Base-by-base conservation (phyloP, 2,888 invertebrate species). In the Halocaridina rubra region DNA sequence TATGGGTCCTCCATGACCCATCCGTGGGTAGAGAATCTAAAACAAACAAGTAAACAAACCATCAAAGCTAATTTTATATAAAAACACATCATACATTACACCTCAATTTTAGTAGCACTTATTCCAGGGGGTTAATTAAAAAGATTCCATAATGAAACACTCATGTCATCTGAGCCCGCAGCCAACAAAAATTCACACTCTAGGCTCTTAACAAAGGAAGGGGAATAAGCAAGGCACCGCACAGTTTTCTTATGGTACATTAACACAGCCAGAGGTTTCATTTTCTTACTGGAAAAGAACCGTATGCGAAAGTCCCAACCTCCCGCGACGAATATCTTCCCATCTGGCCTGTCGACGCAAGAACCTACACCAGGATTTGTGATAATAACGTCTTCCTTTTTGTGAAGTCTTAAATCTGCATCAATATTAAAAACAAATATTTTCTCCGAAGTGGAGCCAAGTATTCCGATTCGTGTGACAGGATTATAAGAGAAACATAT, bases 251-350 rank as follows among this genome's bases (percentile, higher is more conserved):
- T 81, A 61, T 88, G 88, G 78, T 88, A 86, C 27, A 76, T 61
- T 7, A 88, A 61, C 5, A 85, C 88, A 27, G 88, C 88, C n/a
- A 88, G 74, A 27, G 86, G 86, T 32, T 82, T 87, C 67, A 67
- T 76, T 76, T 81, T 84, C 72, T 86, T 80, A 53, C 81, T 72
- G 22, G 86, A 84, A 71, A 84, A 84, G 4, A 88, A n/a, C 30
- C 88, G 74, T 19, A 88, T 71, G 29, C 86, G 80, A 78, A 84
- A 80, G 64, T 88, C 88, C 88, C 88, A 88, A 29, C 88, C 87
- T 33, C 87, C 88, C 2, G 81, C 75, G 10, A 81, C 87, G 30
- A 80, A 84, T 5, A 88, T 22, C 30, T 85, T 87, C 8, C 86
- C 80, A 61, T 88, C 88, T n/a, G 81, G 86, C 16, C 88, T 69